These are phyloP conservation scores for Cheumatopsyche charites DNA, from an alignment of 1,140 invertebrate genomes.

Conservation along the genomic window DNA sequence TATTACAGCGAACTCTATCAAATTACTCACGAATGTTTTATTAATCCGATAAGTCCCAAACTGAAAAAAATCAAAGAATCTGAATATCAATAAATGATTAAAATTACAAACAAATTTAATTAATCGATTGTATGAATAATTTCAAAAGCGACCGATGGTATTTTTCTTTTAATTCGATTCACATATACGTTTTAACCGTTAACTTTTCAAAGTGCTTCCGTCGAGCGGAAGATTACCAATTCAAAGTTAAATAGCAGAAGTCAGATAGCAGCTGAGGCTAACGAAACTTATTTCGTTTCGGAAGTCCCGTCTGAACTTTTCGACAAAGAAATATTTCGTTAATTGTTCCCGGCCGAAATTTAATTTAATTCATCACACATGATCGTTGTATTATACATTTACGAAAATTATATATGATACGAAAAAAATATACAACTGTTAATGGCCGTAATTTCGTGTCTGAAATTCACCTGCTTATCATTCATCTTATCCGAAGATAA, in stretches of 20 bases:
- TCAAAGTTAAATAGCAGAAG: constrained; percentile 28
- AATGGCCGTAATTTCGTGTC: too few relatives aligned
- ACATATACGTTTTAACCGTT: not conserved
- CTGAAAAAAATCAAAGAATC: too few relatives aligned
- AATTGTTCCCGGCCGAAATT: not conserved
- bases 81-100: too few relatives aligned
- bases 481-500: too few relatives aligned
- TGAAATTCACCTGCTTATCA: too few relatives aligned
- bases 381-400: not conserved
- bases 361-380: not conserved
- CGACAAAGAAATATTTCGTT: constrained; percentile 27
- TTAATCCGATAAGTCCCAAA: too few relatives aligned
- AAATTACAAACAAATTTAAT: too few relatives aligned
- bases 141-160: too few relatives aligned
- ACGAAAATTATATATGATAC: not conserved
- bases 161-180: not conserved
- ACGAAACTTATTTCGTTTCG: constrained; percentile 19
- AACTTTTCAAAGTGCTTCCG: constrained; percentile 12
- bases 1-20: too few relatives aligned
- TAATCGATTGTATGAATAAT: too few relatives aligned
- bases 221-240: constrained; percentile 21
- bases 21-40: too few relatives aligned
- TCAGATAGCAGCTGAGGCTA: constrained; percentile 26
- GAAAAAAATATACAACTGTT: too few relatives aligned
- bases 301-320: not conserved